These are phyloP conservation scores for Arothron firmamentum DNA, from an alignment of 2,113 vertebrate genomes.

Conservation along the genomic window DNA sequence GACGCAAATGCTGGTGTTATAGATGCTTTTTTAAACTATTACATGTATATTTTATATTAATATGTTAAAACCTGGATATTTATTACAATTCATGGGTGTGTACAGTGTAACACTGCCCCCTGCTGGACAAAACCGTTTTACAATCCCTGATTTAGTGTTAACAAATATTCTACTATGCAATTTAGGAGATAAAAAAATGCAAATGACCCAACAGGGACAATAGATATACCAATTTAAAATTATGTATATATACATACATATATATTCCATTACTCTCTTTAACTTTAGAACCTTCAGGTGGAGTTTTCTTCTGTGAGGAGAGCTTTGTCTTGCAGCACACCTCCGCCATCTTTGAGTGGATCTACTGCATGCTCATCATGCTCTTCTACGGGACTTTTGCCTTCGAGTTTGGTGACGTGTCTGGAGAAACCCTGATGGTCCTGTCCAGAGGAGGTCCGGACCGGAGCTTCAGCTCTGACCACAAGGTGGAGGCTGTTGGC, in stretches of 20 bases:
- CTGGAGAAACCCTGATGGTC: constrained; percentile 82
- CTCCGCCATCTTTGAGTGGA: constrained; percentile 85
- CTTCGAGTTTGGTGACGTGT: constrained; percentile 81
- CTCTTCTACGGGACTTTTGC: constrained; percentile 86
- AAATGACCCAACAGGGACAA: no score
- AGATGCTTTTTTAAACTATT: no score
- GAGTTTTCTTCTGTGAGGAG: constrained; percentile 84
- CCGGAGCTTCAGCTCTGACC: constrained; percentile 28
- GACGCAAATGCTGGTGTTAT: neutral
- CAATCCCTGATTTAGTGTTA: neutral
- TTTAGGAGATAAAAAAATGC: no score
- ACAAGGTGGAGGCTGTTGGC: constrained; percentile 40
- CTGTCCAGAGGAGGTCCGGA: constrained; percentile 64
- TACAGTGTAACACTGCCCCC: constrained; percentile 15
- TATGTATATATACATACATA: no score
- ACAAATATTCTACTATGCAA: neutral
- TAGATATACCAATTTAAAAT: no score
- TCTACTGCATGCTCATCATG: constrained; percentile 85
- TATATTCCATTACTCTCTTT: constrained; percentile 62
- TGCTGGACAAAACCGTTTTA: constrained; percentile 14
- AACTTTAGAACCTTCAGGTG: constrained; percentile 73
- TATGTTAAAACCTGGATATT: no score
- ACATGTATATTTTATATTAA: no score
- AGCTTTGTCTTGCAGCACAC: constrained; percentile 83
- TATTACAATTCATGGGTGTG: neutral